Evolutionary conservation across 1,140 invertebrate genomes (phyloP).

Genomic region (Eufriesea mexicana): DNA sequence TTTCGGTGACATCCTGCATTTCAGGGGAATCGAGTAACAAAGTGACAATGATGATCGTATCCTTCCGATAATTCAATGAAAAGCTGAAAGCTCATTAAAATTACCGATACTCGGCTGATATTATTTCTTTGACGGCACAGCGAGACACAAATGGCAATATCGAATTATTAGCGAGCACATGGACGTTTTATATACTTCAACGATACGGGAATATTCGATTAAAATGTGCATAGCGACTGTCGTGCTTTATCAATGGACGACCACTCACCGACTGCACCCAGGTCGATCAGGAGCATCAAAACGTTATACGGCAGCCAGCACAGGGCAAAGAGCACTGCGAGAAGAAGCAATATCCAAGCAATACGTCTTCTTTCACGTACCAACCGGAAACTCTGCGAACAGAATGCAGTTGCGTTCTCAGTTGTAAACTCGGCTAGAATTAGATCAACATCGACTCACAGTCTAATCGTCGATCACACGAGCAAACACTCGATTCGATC

Average conservation of each 20-base stretch:
- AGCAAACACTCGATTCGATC: background rate
- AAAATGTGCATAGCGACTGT: background rate
- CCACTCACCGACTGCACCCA: constrained; percentile 74
- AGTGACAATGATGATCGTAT: background rate
- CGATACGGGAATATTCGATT: constrained; percentile 8
- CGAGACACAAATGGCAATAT: background rate
- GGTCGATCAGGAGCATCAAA: constrained; percentile 85
- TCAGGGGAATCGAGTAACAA: background rate
- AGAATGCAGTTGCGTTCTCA: constrained; percentile 13
- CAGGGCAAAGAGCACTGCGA: constrained; percentile 89
- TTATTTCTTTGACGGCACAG: background rate
- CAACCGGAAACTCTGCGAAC: constrained; percentile 83
- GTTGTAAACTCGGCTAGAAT: background rate
- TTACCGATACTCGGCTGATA: background rate
- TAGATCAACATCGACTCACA: constrained; percentile 9
- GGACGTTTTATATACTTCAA: background rate
- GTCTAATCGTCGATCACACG: background rate
- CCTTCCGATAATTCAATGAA: background rate
- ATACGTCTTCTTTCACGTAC: constrained; percentile 87
- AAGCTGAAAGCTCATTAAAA: background rate
- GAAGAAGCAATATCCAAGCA: constrained; percentile 88
- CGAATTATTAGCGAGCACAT: background rate
- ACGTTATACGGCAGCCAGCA: constrained; percentile 92
- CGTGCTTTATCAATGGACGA: background rate
- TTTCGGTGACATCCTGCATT: background rate